Evolutionary conservation across 2,888 invertebrate genomes (phyloP), one percentile per base, ranked within the genome.

Genomic region (Lithophane semibrunnea): DNA sequence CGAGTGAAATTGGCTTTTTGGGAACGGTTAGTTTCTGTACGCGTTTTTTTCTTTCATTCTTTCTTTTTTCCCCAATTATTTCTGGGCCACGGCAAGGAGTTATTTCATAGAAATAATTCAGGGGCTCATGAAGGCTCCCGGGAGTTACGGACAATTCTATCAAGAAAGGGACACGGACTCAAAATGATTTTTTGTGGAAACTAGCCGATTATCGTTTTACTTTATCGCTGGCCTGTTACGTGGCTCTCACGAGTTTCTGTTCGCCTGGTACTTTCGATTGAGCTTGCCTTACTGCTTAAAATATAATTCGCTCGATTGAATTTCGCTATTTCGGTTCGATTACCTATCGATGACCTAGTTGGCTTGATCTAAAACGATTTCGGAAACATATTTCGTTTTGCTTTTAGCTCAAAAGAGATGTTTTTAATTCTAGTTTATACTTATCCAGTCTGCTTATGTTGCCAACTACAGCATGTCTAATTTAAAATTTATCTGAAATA

Each of bases 1-100:
- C 90, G 85, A 89, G 80, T 86, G 79, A 86, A 90, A 93, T 91
- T 91, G 90, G 87, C 89, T 90, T 90, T 91, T 91, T 85, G 87
- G 87, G 89, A 88, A 88, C 86, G 89, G 90, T 90, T 91, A 90
- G 90, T 91, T 91, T 88, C 86, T 83, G 73, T 88, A 83, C 85
- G 86, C 84, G 71, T 76, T 75, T 75, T 84, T 87, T 85, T 82
- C 66, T 74, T 77, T 78, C 67, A 67, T 78, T 77, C 77, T 77
- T 75, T 82, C 76, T 88, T 88, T 78, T 80, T 88, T 74, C 85
- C 82, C 85, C 86, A 89, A 90, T 90, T 91, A 90, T 90, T 89
- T 87, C 88, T 82, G 82, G 88, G 84, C 81, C 70, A 84, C 73
- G 67, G 82, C 75, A 80, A 73, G 70, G 83, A 84, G 82, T 86